phyloP scores from a whole-genome alignment of 2,797 vertebrate genomes.

The Ispidina picta region DNA sequence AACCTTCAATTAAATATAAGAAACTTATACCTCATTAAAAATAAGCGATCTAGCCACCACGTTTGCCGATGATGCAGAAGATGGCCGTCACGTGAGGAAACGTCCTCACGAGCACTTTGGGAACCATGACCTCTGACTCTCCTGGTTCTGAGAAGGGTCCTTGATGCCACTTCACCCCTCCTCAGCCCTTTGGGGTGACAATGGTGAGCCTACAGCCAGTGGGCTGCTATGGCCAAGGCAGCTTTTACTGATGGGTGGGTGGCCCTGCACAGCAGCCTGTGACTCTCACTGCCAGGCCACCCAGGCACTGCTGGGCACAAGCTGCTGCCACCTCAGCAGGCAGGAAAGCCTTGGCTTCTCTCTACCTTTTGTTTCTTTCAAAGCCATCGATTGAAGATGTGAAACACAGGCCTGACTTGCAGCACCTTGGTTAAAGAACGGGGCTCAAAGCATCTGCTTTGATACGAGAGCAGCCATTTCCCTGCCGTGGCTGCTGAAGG shows the following conservation, averaged over 20 bases:
- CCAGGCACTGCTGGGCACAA: rapidly evolving
- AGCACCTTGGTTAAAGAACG: rapidly evolving
- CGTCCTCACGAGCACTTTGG: rapidly evolving
- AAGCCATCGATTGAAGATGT: neutral
- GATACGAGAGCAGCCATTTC: rapidly evolving
- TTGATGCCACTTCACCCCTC: neutral
- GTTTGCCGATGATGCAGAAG: rapidly evolving
- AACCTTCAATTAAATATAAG: neutral
- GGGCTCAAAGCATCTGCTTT: neutral
- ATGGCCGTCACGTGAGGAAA: rapidly evolving
- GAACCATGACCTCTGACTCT: neutral
- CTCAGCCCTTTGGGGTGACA: neutral
- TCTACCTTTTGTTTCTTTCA: neutral
- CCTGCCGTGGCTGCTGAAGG: rapidly evolving
- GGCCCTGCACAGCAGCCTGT: rapidly evolving
- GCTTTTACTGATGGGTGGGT: rapidly evolving
- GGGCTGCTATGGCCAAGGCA: neutral
- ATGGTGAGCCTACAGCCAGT: rapidly evolving
- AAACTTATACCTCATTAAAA: neutral
- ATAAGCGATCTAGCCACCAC: neutral
- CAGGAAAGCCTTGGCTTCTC: rapidly evolving
- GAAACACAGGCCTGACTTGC: neutral
- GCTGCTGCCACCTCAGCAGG: neutral
- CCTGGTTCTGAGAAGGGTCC: rapidly evolving
- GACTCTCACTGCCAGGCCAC: rapidly evolving